Conservation (phyloP, 2,888 invertebrate genomes). For the Agriopis marginaria region DNA sequence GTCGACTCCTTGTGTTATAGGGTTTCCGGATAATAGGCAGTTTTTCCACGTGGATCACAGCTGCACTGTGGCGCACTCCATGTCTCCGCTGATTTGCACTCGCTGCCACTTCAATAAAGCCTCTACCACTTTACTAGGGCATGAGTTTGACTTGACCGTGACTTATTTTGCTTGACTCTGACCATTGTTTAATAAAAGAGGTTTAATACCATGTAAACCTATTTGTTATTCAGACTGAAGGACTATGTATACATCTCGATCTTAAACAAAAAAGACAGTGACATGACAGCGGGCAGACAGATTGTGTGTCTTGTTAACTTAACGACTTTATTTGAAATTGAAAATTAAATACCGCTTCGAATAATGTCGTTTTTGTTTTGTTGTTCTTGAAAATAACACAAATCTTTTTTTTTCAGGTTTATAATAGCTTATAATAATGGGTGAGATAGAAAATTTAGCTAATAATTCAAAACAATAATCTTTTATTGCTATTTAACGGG, state of each 20-base stretch:
- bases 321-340: conserved; percentile 40
- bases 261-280: background rate
- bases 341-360: conserved; percentile 35
- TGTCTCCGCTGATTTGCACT: too few relatives aligned
- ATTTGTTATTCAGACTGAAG: too few relatives aligned
- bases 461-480: background rate
- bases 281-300: background rate
- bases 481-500: background rate
- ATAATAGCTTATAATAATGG: conserved; percentile 17
- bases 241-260: background rate
- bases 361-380: conserved; percentile 18
- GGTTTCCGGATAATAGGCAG: too few relatives aligned
- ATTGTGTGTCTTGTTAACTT: background rate
- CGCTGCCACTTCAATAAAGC: too few relatives aligned
- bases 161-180: too few relatives aligned
- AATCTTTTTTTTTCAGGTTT: conserved; percentile 17
- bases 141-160: too few relatives aligned
- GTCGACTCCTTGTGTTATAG: too few relatives aligned
- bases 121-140: too few relatives aligned
- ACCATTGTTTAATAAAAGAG: too few relatives aligned
- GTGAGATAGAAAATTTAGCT: conserved; percentile 7
- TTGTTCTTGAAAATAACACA: conserved; percentile 1
- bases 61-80: too few relatives aligned
- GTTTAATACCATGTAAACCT: too few relatives aligned
- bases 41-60: too few relatives aligned